A percentile compares a stretch with the other conserved stretches of the same genome.
Conservation (phyloP, 2,888 invertebrate species). For the Tenthredo mesomela region DNA sequence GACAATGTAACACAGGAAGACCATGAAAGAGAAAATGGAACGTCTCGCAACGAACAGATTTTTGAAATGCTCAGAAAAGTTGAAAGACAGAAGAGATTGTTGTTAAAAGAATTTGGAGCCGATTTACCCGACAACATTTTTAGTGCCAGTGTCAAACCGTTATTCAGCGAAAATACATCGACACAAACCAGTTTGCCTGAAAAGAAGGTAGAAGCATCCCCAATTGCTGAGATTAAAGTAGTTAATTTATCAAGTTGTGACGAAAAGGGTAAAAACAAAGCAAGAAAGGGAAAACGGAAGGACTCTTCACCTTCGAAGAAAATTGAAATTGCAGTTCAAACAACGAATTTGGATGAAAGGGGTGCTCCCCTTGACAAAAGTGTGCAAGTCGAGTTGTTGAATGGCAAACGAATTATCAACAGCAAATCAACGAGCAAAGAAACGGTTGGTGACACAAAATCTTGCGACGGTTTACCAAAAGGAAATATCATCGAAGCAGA, state of each 20-base stretch:
- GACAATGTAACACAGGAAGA: constrained; percentile 19
- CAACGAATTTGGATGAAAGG: constrained; percentile 57
- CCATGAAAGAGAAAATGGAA: constrained; percentile 58
- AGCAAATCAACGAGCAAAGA: constrained; percentile 58
- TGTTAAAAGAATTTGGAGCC: constrained; percentile 72
- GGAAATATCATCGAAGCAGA: constrained; percentile 19
- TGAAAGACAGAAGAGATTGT: constrained; percentile 70
- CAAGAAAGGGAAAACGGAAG: constrained; percentile 52
- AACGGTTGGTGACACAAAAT: background rate
- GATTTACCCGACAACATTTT: constrained; percentile 71
- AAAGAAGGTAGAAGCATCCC: constrained; percentile 4
- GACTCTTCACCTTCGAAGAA: constrained; percentile 55
- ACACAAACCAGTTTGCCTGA: background rate
- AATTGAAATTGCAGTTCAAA: constrained; percentile 70
- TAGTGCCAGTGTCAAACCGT: constrained; percentile 68
- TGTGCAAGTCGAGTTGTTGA: constrained; percentile 62
- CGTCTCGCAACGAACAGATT: constrained; percentile 70
- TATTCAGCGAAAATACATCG: constrained; percentile 63
- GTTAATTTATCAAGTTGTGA: constrained; percentile 68
- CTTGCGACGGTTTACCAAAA: constrained; percentile 3
- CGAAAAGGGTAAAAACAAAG: constrained; percentile 55
- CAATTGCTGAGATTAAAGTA: constrained; percentile 70
- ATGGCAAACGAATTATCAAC: constrained; percentile 57
- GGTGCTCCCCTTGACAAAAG: constrained; percentile 62
- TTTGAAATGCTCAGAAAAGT: constrained; percentile 72